Evolutionary conservation across 2,113 vertebrate genomes (phyloP), one percentile per base, ranked within the genome.

Genomic region (Hepsetus odoe): DNA sequence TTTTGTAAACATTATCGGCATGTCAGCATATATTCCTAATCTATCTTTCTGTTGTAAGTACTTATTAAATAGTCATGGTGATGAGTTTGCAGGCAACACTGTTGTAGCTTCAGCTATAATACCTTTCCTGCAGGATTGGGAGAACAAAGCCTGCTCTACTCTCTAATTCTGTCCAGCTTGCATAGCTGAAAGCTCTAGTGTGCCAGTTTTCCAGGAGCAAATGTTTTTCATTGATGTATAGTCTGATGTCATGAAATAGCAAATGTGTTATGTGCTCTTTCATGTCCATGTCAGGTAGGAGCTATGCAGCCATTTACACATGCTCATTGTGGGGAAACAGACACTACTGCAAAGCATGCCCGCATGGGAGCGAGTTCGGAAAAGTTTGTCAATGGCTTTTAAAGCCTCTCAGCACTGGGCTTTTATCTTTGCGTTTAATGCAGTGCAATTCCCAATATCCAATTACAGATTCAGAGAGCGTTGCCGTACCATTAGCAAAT

Each of bases 381-480:
- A 80, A 35, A 46, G 32, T 20, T 30, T 80, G 72, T 68, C 62
- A 74, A 56, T 44, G 28, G 14, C 61, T 73, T 73, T 74, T 72
- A 73, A 66, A 10, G 56, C n/a, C 76, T 61, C n/a, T 58, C 69
- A 56, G 58, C 12, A 12, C 59, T 64, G 38, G 33, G 40, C 38
- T 35, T 61, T 68, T 51, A 51, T 51, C 53, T 44, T 62, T 40
- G 26, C 26, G 44, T 79, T 74, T 59, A 68, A 33, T 35, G 51
- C n/a, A 55, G 20, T 55, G n/a, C 51, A 55, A 55, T 55, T 62
- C 72, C 38, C 61, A 61, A 46, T 18, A 18, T 18, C 40, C 72
- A 74, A 62, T 62, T 62, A 62, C 26, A 62, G 24, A 24, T 14
- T 18, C 58, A 22, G 18, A 62, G 56, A 26, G 35, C 18, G 30